Percentiles rank a stretch among this genome's conserved stretches.
Evolutionary conservation across 2,888 invertebrate species (phyloP).

Genomic region (Cheilosia pagana): DNA sequence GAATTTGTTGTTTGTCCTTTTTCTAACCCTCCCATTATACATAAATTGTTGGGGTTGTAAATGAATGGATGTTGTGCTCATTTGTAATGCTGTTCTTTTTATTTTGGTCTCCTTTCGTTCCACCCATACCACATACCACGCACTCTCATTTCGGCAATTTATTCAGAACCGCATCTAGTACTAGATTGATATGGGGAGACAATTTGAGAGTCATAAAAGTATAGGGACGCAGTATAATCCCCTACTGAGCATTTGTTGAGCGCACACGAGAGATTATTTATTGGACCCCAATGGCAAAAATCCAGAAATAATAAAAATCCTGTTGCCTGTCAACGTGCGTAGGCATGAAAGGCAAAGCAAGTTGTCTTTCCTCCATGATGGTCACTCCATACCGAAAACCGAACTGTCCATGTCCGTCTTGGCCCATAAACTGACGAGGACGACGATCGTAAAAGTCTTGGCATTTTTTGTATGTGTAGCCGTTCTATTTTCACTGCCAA

Average conservation of each 20-base stretch:
- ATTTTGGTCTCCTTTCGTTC: background rate
- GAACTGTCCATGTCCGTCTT: conserved; percentile 54
- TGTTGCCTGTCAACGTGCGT: conserved; percentile 68
- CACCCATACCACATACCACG: no score
- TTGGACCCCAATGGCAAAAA: conserved; percentile 64
- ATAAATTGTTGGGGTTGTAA: background rate
- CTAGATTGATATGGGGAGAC: conserved; percentile 61
- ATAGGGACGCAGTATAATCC: conserved; percentile 51
- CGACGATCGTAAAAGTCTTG: conserved; percentile 68
- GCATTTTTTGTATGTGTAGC: conserved; percentile 34
- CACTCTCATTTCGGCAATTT: no score
- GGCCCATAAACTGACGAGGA: conserved; percentile 62
- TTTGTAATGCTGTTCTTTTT: conserved; percentile 45
- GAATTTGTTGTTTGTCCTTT: no score
- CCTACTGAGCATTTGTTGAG: conserved; percentile 65
- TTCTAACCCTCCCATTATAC: no score
- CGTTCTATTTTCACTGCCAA: conserved; percentile 48
- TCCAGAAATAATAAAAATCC: conserved; percentile 73
- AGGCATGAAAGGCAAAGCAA: conserved; percentile 9
- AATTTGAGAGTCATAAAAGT: conserved; percentile 66
- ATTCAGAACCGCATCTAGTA: conserved; percentile 54
- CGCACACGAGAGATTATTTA: conserved; percentile 73
- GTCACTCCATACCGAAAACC: conserved; percentile 59
- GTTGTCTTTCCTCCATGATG: no score
- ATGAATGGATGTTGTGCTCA: conserved; percentile 33